These are phyloP conservation scores for Podiceps cristatus DNA, from an alignment of 2,113 vertebrate genomes.

Conservation along the genomic window DNA sequence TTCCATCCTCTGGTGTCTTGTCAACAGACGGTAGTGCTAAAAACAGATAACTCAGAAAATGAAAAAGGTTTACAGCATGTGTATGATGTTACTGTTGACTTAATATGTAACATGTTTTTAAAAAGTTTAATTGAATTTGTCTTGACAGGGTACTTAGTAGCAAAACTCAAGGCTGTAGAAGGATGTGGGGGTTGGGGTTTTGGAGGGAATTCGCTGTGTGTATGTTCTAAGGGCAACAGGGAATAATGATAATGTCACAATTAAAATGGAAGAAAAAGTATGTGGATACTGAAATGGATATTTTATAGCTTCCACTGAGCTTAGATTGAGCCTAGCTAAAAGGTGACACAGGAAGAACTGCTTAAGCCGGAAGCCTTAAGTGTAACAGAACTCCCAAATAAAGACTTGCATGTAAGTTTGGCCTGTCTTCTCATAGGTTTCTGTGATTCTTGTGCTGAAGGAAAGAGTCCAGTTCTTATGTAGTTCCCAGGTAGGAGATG, in stretches of 20 bases:
- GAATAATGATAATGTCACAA: background rate
- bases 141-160: background rate
- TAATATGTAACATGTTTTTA: background rate
- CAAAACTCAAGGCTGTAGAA: background rate
- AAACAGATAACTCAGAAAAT: background rate
- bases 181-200: background rate
- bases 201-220: accelerated
- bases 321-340: background rate
- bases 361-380: background rate
- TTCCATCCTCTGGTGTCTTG: background rate
- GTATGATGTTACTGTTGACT: background rate
- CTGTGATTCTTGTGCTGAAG: background rate
- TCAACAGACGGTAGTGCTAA: background rate
- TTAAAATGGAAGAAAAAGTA: background rate
- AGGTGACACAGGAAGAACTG: background rate
- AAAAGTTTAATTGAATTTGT: background rate
- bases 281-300: background rate
- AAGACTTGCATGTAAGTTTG: background rate
- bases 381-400: background rate
- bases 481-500: background rate
- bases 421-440: background rate
- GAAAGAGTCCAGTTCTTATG: background rate
- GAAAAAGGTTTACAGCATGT: background rate
- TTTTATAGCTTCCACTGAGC: background rate
- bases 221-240: background rate